These are phyloP conservation scores for Dilophus febrilis DNA, from an alignment of 2,888 invertebrate genomes.

Conservation along the genomic window DNA sequence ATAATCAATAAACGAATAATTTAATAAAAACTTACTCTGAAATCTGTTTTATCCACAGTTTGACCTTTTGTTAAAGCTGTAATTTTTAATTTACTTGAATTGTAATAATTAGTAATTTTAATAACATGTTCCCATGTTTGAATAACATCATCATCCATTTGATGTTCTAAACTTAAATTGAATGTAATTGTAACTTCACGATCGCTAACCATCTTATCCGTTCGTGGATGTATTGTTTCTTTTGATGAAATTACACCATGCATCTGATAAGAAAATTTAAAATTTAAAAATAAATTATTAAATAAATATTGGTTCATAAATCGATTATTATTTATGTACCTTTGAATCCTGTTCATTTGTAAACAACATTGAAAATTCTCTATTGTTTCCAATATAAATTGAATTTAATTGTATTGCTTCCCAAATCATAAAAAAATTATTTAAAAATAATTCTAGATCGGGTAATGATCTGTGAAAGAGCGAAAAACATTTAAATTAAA, in stretches of 20 bases:
- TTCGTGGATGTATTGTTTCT: not conserved
- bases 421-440: no score
- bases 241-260: not conserved
- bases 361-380: constrained; percentile 26
- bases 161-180: constrained; percentile 3
- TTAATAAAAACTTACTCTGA: no score
- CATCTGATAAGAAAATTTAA: not conserved
- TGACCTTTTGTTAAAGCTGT: not conserved
- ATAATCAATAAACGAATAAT: no score
- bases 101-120: not conserved
- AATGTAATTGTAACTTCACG: not conserved
- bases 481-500: not conserved
- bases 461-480: not conserved
- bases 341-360: constrained; percentile 8
- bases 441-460: constrained; percentile 7
- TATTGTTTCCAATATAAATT: constrained; percentile 29
- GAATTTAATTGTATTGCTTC: constrained; percentile 24
- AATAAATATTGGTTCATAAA: no score
- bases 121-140: not conserved
- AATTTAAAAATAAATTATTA: no score
- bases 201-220: not conserved
- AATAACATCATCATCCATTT: not conserved
- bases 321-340: no score
- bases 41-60: no score
- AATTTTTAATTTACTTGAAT: not conserved